Evolutionary conservation across 2,888 invertebrate species (phyloP), one percentile per base, ranked within the genome.

Genomic region (Stenodema calcarata): DNA sequence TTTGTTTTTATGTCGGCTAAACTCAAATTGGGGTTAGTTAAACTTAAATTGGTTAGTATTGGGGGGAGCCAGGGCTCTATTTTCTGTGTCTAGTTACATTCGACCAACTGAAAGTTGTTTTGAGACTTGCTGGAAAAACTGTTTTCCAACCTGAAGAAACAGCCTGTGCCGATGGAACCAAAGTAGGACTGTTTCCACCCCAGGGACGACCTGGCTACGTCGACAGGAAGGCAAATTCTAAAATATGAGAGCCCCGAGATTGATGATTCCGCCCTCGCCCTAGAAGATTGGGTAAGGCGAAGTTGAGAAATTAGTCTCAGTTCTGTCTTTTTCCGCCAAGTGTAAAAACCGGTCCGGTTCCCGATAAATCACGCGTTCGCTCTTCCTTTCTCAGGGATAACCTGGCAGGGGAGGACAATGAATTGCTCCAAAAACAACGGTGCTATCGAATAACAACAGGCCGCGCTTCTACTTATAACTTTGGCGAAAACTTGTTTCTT

Each of bases 221-320:
- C 47, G 47, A 47, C 47, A 14, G 47, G 12, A 47, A 47, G 47
- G 14, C 4, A 35, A 16, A 47, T 47, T 47, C 47, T 47, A 16
- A 47, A 47, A 47, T 47, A 47, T 47, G 47, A 47, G 12, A 12
- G 12, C 16, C 12, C 47, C 16, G 16, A 47, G 47, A 47, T 47
- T 47, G 47, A 47, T 47, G 47, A 14, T 47, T 47, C 16, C 47
- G 47, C 47, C 47, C 12, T 47, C 47, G 16, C 47, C 30, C 35
- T 75, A 11, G 75, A 75, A 30, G 35, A 75, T 27, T 9, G 30
- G 27, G 16, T 18, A n/a, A 7, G 75, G 75, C 75, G 14, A 16
- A 47, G 47, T 75, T n/a, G 75, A 75, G 75, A 75, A 35, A 75
- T 75, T 75, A 35, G 75, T 75, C 75, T 27, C 35, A 75, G 30